Conservation (phyloP, 1,140 invertebrate species). For the Hylaeus anthracinus region DNA sequence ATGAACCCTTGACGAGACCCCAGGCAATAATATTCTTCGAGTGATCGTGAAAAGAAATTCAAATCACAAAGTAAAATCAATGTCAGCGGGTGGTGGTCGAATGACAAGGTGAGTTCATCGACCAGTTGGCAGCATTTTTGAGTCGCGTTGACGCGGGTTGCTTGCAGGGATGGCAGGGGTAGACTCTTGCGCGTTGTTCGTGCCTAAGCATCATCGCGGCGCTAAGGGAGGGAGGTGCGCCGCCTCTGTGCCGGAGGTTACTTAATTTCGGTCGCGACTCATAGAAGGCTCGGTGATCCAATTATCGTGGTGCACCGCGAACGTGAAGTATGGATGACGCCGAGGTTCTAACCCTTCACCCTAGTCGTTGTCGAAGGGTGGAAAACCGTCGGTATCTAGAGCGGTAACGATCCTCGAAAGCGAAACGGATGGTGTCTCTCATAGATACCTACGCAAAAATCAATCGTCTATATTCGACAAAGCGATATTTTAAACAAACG, state of each 20-base stretch:
- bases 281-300: constrained; percentile 52
- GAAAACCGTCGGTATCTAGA: not conserved
- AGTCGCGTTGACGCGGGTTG: not conserved
- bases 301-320: constrained; percentile 60
- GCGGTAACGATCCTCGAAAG: constrained; percentile 55
- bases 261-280: constrained; percentile 60
- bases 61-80: no score
- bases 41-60: no score
- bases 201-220: constrained; percentile 35
- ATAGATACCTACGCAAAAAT: no score
- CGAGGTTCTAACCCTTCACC: not conserved
- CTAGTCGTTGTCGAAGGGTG: constrained; percentile 24
- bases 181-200: constrained; percentile 30
- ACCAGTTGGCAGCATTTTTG: no score
- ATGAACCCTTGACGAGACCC: no score
- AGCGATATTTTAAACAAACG: no score
- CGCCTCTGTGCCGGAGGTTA: constrained; percentile 44
- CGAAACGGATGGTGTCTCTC: constrained; percentile 38
- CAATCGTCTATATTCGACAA: no score
- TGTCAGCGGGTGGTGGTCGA: no score
- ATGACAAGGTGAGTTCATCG: no score
- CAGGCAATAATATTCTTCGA: no score
- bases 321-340: constrained; percentile 26
- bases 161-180: not conserved
- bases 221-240: not conserved